Percentiles rank a stretch among this genome's conserved stretches.
phyloP scores from a whole-genome alignment of 2,888 invertebrate genomes.

The Crossocerus cetratus region DNA sequence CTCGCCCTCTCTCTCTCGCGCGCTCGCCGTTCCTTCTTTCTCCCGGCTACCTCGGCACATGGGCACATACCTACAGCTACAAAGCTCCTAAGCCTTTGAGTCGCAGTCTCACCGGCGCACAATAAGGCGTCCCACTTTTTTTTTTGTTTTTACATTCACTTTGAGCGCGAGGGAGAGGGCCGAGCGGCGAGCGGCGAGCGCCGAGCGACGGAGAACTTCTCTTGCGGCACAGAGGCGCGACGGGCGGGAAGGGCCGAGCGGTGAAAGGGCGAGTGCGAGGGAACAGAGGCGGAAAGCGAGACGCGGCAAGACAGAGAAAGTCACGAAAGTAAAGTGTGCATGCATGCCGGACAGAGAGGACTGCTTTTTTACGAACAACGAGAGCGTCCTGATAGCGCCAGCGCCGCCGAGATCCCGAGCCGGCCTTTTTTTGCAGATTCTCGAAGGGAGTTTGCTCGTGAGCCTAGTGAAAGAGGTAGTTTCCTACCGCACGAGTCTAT shows the following conservation, averaged over 20 bases:
- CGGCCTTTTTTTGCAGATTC: slow-evolving; percentile 9
- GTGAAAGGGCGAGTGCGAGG: neutral
- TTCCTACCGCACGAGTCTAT: neutral
- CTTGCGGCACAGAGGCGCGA: neutral
- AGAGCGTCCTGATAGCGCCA: slow-evolving; percentile 1
- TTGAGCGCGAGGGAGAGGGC: slow-evolving; percentile 32
- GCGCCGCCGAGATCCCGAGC: slow-evolving; percentile 7
- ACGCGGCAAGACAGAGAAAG: slow-evolving; percentile 13
- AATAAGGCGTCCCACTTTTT: slow-evolving; percentile 75
- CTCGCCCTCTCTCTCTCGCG: slow-evolving; percentile 14
- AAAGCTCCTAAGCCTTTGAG: slow-evolving; percentile 76
- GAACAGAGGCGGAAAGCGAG: slow-evolving; percentile 26
- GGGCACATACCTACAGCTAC: slow-evolving; percentile 61
- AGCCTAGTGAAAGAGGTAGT: neutral
- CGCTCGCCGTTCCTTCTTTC: slow-evolving; percentile 29
- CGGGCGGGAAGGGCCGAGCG: neutral
- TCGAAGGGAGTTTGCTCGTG: neutral
- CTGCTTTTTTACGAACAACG: slow-evolving; percentile 10
- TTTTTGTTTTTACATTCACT: slow-evolving; percentile 65
- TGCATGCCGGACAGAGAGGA: slow-evolving; percentile 26
- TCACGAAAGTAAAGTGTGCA: slow-evolving; percentile 22
- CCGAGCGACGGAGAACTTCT: slow-evolving; percentile 6
- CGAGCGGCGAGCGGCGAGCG: neutral
- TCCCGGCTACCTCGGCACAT: slow-evolving; percentile 55
- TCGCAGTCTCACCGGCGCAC: slow-evolving; percentile 73